Percentiles rank a stretch among this genome's conserved stretches.
phyloP scores from a whole-genome alignment of 2,888 invertebrate species.

The Plebejus anna region DNA sequence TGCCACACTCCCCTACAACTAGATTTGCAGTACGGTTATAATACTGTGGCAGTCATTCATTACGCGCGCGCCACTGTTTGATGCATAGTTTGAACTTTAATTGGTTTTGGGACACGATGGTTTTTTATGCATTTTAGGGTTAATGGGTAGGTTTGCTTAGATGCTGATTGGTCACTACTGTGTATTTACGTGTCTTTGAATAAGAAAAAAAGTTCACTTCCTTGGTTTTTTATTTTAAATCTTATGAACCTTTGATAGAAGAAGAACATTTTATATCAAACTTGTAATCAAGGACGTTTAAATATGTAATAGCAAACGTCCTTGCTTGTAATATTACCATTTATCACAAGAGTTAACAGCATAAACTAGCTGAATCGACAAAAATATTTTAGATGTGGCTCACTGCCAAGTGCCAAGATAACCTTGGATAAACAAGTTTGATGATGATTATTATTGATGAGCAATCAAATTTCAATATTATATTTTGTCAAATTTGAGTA shows the following conservation, averaged over 20 bases:
- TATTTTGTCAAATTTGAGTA: not conserved
- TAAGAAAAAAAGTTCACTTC: too few species aligned
- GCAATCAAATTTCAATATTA: not conserved
- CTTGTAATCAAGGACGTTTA: too few species aligned
- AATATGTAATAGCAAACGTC: too few species aligned
- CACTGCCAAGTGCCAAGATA: not conserved
- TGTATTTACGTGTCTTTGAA: not conserved
- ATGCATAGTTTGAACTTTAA: slow-evolving; percentile 59
- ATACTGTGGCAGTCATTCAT: slow-evolving; percentile 70
- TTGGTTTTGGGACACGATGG: slow-evolving; percentile 32
- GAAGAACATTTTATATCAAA: too few species aligned
- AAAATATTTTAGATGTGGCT: not conserved
- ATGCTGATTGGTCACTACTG: not conserved
- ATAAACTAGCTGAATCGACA: too few species aligned
- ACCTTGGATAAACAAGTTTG: not conserved
- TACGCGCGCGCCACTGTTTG: slow-evolving; percentile 69
- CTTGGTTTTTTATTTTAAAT: too few species aligned
- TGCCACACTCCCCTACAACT: slow-evolving; percentile 76
- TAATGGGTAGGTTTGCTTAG: not conserved
- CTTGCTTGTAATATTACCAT: too few species aligned
- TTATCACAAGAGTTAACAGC: too few species aligned
- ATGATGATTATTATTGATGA: not conserved
- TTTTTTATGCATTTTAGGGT: slow-evolving; percentile 17
- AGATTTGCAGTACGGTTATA: slow-evolving; percentile 77
- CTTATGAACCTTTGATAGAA: too few species aligned